Percentiles rank a stretch among this genome's conserved stretches.
Evolutionary conservation across 2,797 vertebrate genomes (phyloP).

Genomic region (Leptodactylus fallax): DNA sequence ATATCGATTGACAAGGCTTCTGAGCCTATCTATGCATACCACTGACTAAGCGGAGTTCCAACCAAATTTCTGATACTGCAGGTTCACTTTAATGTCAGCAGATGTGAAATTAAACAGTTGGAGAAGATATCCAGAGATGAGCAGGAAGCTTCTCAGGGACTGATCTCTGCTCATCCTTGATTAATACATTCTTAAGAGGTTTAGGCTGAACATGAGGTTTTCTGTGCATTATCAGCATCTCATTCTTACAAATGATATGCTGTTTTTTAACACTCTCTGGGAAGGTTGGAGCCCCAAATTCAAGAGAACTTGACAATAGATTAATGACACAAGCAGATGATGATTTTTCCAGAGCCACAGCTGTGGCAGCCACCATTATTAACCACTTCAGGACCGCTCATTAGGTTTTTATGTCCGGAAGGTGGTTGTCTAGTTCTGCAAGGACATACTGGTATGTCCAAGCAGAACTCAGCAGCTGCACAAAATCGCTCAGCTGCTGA

Average conservation of each 20-base stretch:
- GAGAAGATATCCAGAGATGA: background rate
- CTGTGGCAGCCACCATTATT: slow-evolving; percentile 72
- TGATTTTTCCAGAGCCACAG: slow-evolving; percentile 78
- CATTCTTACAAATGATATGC: slow-evolving; percentile 31
- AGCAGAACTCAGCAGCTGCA: too few species aligned
- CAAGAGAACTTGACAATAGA: slow-evolving; percentile 79
- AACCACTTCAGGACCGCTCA: too few species aligned
- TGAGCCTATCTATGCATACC: too few species aligned
- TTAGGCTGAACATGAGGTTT: slow-evolving; percentile 42
- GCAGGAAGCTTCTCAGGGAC: slow-evolving; percentile 35
- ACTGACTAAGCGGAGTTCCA: too few species aligned
- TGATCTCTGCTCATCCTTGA: slow-evolving; percentile 39
- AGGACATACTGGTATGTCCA: too few species aligned
- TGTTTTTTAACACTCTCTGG: slow-evolving; percentile 63
- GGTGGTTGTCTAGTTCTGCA: too few species aligned
- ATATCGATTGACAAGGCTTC: too few species aligned
- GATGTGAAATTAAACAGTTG: too few species aligned
- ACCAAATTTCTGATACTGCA: too few species aligned
- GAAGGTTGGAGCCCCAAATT: slow-evolving; percentile 78
- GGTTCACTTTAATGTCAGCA: background rate
- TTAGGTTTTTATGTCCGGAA: too few species aligned
- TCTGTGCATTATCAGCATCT: slow-evolving; percentile 65
- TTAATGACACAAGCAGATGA: slow-evolving; percentile 82
- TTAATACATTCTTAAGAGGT: slow-evolving; percentile 57
- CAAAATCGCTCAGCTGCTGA: too few species aligned